A percentile compares a stretch with the other conserved stretches of the same genome.
These are phyloP conservation scores for Chromoteleia sp. DNA, from an alignment of 2,888 invertebrate genomes.

Conservation along the genomic window DNA sequence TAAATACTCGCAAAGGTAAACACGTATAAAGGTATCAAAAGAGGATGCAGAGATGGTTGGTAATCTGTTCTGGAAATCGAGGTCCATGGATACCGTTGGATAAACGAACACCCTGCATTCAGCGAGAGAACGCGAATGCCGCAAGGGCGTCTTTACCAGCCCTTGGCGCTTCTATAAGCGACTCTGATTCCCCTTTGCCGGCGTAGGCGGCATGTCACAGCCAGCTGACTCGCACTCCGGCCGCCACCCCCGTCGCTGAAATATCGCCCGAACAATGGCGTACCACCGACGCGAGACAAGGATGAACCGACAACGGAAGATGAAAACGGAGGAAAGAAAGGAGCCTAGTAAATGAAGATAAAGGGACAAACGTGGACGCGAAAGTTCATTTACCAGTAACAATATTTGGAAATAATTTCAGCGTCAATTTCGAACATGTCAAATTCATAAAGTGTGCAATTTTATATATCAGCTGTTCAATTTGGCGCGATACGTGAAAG, in stretches of 20 bases:
- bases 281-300: slow-evolving; percentile 73
- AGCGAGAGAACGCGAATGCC: slow-evolving; percentile 64
- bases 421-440: too few relatives aligned
- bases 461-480: too few relatives aligned
- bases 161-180: slow-evolving; percentile 81
- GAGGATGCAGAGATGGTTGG: slow-evolving; percentile 9
- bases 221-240: slow-evolving; percentile 83
- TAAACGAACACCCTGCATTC: slow-evolving; percentile 78
- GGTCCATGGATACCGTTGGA: slow-evolving; percentile 75
- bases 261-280: slow-evolving; percentile 84
- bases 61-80: slow-evolving; percentile 7
- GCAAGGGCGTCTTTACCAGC: slow-evolving; percentile 78
- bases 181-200: slow-evolving; percentile 82
- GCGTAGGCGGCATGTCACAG: slow-evolving; percentile 84
- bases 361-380: slow-evolving; percentile 27
- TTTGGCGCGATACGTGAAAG: too few relatives aligned
- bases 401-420: slow-evolving; percentile 22
- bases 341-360: slow-evolving; percentile 34
- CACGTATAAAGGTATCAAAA: slow-evolving; percentile 26
- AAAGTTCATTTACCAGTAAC: slow-evolving; percentile 61
- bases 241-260: slow-evolving; percentile 81
- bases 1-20: not conserved
- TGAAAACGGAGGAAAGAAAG: slow-evolving; percentile 67
- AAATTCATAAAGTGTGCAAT: too few relatives aligned
- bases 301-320: slow-evolving; percentile 68